Conservation (phyloP, 2,113 vertebrate genomes). For the Ochotona curzoniae region DNA sequence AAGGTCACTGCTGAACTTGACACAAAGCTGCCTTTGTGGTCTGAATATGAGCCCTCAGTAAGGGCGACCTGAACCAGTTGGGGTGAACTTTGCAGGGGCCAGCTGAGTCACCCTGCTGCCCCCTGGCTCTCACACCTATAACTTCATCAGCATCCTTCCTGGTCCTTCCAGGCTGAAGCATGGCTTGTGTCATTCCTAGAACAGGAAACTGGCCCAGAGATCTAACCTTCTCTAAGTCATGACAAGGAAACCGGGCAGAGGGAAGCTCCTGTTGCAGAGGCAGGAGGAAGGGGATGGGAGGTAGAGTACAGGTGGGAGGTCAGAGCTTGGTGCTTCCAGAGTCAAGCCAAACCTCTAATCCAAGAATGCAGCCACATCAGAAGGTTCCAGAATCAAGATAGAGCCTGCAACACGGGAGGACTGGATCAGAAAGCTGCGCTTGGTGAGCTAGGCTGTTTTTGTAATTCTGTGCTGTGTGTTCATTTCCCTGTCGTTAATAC, state of each 20-base stretch:
- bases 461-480: background rate
- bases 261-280: background rate
- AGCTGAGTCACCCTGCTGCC: background rate
- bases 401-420: background rate
- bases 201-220: background rate
- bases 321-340: background rate
- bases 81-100: background rate
- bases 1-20: background rate
- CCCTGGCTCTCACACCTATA: background rate
- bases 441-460: background rate
- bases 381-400: background rate
- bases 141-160: background rate
- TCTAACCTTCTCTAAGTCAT: background rate
- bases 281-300: no score
- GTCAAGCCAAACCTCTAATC: background rate
- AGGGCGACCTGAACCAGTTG: background rate
- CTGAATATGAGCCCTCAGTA: background rate
- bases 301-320: no score
- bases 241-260: background rate
- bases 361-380: background rate
- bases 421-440: background rate
- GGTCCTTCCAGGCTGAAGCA: background rate
- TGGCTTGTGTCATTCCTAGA: background rate
- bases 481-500: constrained; percentile 14
- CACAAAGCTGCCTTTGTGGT: background rate